These are phyloP conservation scores for Sesia bembeciformis DNA, from an alignment of 2,888 invertebrate species.

Conservation along the genomic window DNA sequence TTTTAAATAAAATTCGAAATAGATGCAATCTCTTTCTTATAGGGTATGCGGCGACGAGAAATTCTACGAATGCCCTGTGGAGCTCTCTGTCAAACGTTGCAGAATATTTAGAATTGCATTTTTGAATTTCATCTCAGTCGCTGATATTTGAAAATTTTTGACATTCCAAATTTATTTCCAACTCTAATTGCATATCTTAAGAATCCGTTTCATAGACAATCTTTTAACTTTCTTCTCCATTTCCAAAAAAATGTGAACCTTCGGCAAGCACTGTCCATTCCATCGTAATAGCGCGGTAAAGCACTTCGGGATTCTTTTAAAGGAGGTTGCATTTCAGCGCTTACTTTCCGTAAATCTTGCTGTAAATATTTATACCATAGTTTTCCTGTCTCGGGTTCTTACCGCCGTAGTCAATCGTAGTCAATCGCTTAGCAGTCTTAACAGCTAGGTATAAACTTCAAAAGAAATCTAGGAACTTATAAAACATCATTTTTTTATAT, in stretches of 20 bases:
- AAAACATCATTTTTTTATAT: too few species aligned
- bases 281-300: neutral
- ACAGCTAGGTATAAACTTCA: too few species aligned
- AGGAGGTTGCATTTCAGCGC: neutral
- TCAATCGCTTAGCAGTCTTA: neutral
- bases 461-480: too few species aligned
- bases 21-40: slow-evolving; percentile 36
- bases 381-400: neutral
- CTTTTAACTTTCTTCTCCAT: too few species aligned
- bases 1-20: slow-evolving; percentile 45
- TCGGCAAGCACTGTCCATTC: neutral
- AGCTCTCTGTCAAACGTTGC: neutral
- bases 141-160: neutral
- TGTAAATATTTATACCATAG: neutral
- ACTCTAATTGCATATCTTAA: too few species aligned
- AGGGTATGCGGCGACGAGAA: slow-evolving; percentile 1
- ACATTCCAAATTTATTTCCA: neutral
- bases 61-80: slow-evolving; percentile 1
- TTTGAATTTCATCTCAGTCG: neutral
- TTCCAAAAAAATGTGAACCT: too few species aligned
- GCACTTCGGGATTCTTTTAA: neutral
- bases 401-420: neutral
- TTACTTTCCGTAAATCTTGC: neutral
- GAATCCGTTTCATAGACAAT: too few species aligned
- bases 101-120: neutral